Base-by-base conservation (phyloP, 2,113 vertebrate species). In the Alethe diademata region DNA sequence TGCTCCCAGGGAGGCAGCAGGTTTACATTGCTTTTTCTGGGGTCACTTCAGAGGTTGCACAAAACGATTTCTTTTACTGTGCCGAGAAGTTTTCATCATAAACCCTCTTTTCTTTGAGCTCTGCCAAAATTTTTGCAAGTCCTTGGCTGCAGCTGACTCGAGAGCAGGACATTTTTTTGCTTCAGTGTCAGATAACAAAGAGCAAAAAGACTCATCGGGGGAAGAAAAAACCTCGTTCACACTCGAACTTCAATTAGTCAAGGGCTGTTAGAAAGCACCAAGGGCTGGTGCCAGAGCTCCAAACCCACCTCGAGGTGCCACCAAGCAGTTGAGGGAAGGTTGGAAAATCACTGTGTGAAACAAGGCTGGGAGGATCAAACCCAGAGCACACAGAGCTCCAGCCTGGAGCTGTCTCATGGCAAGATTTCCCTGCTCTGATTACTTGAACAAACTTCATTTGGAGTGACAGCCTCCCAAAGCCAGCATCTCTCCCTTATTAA, bases 1-100 rank as follows among this genome's bases (percentile, higher is more conserved):
- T 20, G 71, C 86, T 95, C 92, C 71, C 62, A 76, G 75, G 85
- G 87, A 96, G 88, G 80, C 86, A 69, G 61, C 22, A 89, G 51
- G 67, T 82, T 92, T 54, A 56, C 20, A 5, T 15, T 79, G 58
- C 35, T 69, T 81, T 64, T 87, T 19, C 74, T 92, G 80, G 86
- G 95, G 92, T 94, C 88, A 78, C 79, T 60, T 70, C 83, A 93
- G 81, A 89, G 73, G 80, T 58, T 31, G 61, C 76, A 62, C 56
- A 70, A 58, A 90, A 56, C 66, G 14, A 87, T 90, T 94, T 47
- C 58, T 88, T 96, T 56, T 76, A 82, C 72, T 33, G 19, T 54
- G 33, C 48, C 64, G 50, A 79, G 66, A 76, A 66, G 36, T 83
- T 96, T 80, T 93, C 75, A 86, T 53, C 90, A 92, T 35, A 74